A percentile compares a stretch with the other conserved stretches of the same genome.
These are phyloP conservation scores for Pseudolycoriella hygida DNA, from an alignment of 2,888 invertebrate species.

Conservation along the genomic window DNA sequence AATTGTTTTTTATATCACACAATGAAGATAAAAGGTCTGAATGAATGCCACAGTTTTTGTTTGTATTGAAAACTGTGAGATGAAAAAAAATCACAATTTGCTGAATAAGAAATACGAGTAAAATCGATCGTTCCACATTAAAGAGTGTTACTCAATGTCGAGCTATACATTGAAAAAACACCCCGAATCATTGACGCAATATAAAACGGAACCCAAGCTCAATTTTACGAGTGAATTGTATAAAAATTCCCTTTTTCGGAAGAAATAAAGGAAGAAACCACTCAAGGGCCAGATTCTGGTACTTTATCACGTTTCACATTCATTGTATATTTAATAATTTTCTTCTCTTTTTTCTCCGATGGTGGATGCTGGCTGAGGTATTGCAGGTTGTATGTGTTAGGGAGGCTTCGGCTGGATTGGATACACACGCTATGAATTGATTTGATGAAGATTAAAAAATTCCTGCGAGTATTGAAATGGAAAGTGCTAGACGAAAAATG, in stretches of 20 bases:
- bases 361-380: too few species aligned
- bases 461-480: background rate
- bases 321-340: background rate
- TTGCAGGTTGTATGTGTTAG: background rate
- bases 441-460: background rate
- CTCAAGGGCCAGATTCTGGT: background rate
- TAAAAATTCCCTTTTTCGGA: too few species aligned
- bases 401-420: background rate
- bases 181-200: too few species aligned
- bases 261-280: background rate
- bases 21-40: too few species aligned
- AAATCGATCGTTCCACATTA: background rate
- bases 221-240: too few species aligned
- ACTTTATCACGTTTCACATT: conserved; percentile 1
- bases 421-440: background rate
- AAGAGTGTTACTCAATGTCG: too few species aligned
- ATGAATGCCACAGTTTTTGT: background rate
- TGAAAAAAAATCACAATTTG: background rate
- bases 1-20: too few species aligned
- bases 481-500: background rate
- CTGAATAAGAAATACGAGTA: conserved; percentile 1
- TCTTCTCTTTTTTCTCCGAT: background rate
- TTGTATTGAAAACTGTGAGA: background rate
- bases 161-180: too few species aligned
- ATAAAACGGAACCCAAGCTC: too few species aligned